Conservation (phyloP, 1,140 invertebrate species). For the Trachymyrmex cornetzi region DNA sequence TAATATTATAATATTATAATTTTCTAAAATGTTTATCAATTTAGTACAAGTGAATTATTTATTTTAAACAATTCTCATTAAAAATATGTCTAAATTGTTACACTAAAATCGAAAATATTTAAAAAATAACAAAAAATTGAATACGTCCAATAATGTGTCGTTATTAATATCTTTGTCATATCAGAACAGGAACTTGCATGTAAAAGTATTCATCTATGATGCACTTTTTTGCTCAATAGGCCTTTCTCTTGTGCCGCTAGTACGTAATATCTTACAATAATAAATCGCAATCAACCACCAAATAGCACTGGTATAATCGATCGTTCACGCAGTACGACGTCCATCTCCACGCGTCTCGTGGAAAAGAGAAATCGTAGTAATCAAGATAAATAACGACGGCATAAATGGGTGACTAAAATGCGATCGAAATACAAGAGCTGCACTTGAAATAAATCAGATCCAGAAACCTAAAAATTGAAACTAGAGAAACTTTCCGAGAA, state of each 20-base stretch:
- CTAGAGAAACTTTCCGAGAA: background rate
- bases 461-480: background rate
- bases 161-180: background rate
- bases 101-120: background rate
- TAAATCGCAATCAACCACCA: conserved; percentile 56
- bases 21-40: background rate
- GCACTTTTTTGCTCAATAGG: conserved; percentile 10
- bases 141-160: background rate
- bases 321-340: conserved; percentile 40
- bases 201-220: conserved; percentile 14
- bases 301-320: conserved; percentile 48
- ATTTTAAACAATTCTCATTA: background rate
- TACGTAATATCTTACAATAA: conserved; percentile 50
- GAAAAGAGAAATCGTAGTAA: conserved; percentile 55
- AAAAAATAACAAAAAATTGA: background rate
- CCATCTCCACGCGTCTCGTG: conserved; percentile 34
- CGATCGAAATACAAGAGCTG: conserved; percentile 1
- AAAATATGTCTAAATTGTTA: background rate
- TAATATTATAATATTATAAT: conserved; percentile 1
- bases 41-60: background rate
- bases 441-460: conserved; percentile 14
- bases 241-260: conserved; percentile 27
- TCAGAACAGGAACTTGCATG: conserved; percentile 8
- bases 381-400: conserved; percentile 53
- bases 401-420: conserved; percentile 45